Evolutionary conservation across 2,888 invertebrate genomes (phyloP).

Genomic region (Abscondita cerata): DNA sequence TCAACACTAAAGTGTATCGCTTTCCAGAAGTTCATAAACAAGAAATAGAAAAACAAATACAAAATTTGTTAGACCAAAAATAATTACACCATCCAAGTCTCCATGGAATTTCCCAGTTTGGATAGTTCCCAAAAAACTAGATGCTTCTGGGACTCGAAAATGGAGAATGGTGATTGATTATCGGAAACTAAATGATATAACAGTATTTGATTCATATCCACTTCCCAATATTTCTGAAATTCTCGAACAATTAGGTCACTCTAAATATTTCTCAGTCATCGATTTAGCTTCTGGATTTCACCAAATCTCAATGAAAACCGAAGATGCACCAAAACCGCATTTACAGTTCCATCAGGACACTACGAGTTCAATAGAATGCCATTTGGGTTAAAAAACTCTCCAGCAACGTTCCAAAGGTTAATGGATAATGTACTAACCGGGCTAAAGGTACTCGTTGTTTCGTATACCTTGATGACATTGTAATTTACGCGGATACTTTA

Average conservation of each 20-base stretch:
- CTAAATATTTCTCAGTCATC: conserved; percentile 23
- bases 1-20: no score
- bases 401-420: conserved; percentile 33
- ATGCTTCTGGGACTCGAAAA: conserved; percentile 39
- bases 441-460: conserved; percentile 25
- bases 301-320: conserved; percentile 39
- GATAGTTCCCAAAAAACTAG: conserved; percentile 42
- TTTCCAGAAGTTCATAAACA: not conserved
- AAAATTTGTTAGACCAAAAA: conserved; percentile 35
- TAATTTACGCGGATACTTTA: not conserved
- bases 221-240: conserved; percentile 3
- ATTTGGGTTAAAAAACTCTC: conserved; percentile 1
- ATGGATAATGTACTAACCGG: conserved; percentile 37
- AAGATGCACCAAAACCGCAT: conserved; percentile 40
- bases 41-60: not conserved
- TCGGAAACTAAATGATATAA: not conserved
- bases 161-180: not conserved
- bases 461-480: conserved; percentile 37
- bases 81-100: conserved; percentile 47
- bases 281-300: conserved; percentile 42
- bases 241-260: not conserved
- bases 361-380: conserved; percentile 35
- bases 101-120: conserved; percentile 52
- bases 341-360: conserved; percentile 37
- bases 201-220: not conserved